Evolutionary conservation across 2,113 vertebrate genomes (phyloP).

Genomic region (Chlamydotis undulata): DNA sequence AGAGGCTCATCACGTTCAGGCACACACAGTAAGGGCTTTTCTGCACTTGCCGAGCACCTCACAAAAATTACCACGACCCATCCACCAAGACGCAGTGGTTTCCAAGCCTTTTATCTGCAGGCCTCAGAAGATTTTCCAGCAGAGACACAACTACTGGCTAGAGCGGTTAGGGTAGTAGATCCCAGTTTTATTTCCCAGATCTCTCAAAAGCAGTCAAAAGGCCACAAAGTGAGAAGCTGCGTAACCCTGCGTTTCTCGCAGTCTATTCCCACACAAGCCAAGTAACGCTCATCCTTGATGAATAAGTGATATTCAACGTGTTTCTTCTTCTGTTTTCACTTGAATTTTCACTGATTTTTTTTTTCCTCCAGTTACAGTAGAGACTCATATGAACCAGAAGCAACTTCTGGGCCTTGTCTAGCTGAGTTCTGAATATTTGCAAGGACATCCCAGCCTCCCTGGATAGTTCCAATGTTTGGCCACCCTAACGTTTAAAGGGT

Average conservation of each 20-base stretch:
- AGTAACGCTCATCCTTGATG: neutral
- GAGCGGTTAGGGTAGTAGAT: neutral
- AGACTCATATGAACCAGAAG: neutral
- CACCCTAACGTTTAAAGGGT: fast-evolving
- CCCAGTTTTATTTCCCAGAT: neutral
- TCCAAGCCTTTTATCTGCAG: slow-evolving; percentile 34
- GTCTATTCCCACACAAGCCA: neutral
- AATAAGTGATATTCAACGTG: too few species aligned
- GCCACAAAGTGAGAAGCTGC: neutral
- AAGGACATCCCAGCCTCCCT: neutral
- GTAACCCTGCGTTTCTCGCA: neutral
- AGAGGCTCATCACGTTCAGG: neutral
- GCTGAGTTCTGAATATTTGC: neutral
- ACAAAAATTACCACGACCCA: neutral
- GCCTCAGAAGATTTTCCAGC: slow-evolving; percentile 25
- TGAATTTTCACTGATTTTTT: neutral
- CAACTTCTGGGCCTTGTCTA: neutral
- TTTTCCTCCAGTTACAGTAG: neutral
- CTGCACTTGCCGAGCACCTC: neutral
- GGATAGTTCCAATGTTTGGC: neutral
- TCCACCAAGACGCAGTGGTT: neutral
- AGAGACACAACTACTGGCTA: neutral
- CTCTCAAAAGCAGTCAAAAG: neutral
- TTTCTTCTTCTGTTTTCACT: neutral
- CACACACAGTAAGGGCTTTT: slow-evolving; percentile 12